Evolutionary conservation across 2,113 vertebrate species (phyloP).

Genomic region (Campylomormyrus tamandua): DNA sequence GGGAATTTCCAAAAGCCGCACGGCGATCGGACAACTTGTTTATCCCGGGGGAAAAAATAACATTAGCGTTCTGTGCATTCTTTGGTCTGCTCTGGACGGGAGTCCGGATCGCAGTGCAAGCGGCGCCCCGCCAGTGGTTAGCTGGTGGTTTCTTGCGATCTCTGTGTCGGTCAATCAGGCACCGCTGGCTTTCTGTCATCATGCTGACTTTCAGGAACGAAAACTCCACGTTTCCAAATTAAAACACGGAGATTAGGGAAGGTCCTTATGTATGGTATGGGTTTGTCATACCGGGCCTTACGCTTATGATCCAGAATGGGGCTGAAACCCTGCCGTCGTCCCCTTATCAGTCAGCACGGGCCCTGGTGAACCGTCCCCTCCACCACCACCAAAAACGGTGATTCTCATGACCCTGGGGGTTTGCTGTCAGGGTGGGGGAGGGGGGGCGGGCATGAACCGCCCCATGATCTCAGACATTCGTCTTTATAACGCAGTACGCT

Average conservation of each 20-base stretch:
- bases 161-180: conserved; percentile 47
- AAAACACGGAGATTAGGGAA: conserved; percentile 46
- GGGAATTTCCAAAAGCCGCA: conserved; percentile 49
- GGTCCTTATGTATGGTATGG: not conserved
- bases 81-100: conserved; percentile 49
- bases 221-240: conserved; percentile 56
- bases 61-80: conserved; percentile 53
- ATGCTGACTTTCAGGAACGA: conserved; percentile 44
- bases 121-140: conserved; percentile 40
- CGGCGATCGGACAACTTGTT: conserved; percentile 53
- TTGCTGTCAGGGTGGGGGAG: conserved; percentile 62
- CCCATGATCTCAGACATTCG: no score
- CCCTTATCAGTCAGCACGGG: conserved; percentile 49
- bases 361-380: conserved; percentile 59
- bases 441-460: conserved; percentile 43
- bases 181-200: conserved; percentile 39
- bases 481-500: not conserved
- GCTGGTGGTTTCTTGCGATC: conserved; percentile 28
- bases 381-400: conserved; percentile 74
- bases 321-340: conserved; percentile 45
- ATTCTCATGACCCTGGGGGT: conserved; percentile 80
- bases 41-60: conserved; percentile 40
- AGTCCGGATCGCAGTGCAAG: conserved; percentile 43
- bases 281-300: not conserved
- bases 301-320: conserved; percentile 15